Conservation (phyloP, 2,888 invertebrate species). For the Eupithecia exiguata region DNA sequence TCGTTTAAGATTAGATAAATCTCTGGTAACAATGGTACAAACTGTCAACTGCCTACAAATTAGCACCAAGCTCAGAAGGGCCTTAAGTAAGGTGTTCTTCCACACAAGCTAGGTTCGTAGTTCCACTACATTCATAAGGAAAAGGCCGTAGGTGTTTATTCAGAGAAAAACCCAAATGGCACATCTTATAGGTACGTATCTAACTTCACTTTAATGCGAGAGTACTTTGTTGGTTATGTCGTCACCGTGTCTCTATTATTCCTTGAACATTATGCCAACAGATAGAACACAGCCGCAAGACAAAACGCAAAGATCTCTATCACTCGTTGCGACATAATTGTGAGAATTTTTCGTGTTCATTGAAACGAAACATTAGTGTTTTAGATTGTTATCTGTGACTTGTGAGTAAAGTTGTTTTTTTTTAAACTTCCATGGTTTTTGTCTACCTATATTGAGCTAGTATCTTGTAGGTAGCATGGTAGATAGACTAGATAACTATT, state of each 20-base stretch:
- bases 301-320: slow-evolving; percentile 53
- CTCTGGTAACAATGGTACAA: no score
- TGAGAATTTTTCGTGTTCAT: slow-evolving; percentile 59
- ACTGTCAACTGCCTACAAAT: no score
- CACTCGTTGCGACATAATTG: slow-evolving; percentile 64
- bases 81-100: no score
- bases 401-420: background rate
- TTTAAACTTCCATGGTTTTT: background rate
- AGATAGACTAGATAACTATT: background rate
- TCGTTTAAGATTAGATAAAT: no score
- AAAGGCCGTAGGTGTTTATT: no score
- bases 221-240: background rate
- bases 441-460: background rate
- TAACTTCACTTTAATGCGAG: no score
- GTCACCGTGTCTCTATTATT: background rate
- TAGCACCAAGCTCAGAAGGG: no score
- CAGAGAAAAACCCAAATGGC: no score
- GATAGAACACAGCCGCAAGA: slow-evolving; percentile 5
- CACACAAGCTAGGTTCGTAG: no score
- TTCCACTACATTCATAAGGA: no score
- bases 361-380: slow-evolving; percentile 26
- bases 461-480: background rate
- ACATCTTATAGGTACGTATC: no score
- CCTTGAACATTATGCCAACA: background rate
- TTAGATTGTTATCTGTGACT: slow-evolving; percentile 18